Percentiles rank a stretch among this genome's conserved stretches.
Conservation (phyloP, 2,888 invertebrate genomes). For the Cheilosia variabilis region DNA sequence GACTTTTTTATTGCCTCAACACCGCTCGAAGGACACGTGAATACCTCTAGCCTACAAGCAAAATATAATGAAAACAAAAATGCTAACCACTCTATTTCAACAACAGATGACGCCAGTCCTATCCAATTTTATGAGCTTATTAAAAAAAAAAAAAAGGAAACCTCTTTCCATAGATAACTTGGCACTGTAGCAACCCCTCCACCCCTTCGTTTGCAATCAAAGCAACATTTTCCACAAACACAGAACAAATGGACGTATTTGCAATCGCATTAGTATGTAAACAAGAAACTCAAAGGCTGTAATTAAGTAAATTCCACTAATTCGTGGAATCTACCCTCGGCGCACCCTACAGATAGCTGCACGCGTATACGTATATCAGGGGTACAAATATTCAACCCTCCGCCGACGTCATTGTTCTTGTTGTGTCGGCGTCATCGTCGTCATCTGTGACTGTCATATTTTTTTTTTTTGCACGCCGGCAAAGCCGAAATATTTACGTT, state of each 20-base stretch:
- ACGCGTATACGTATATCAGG: neutral
- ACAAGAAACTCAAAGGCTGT: slow-evolving; percentile 69
- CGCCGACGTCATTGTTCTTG: neutral
- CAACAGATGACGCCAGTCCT: slow-evolving; percentile 40
- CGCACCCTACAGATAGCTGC: slow-evolving; percentile 2
- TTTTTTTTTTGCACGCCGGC: slow-evolving; percentile 38
- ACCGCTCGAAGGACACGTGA: neutral
- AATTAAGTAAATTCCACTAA: slow-evolving; percentile 75
- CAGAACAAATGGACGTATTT: slow-evolving; percentile 56
- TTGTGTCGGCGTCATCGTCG: slow-evolving; percentile 27
- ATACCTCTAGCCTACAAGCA: neutral
- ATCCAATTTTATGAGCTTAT: slow-evolving; percentile 51
- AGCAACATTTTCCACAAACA: slow-evolving; percentile 28
- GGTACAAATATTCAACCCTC: slow-evolving; percentile 46
- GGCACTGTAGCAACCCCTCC: slow-evolving; percentile 5
- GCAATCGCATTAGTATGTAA: slow-evolving; percentile 73
- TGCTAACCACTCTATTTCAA: slow-evolving; percentile 1
- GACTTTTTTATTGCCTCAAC: no score
- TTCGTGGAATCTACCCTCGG: slow-evolving; percentile 45
- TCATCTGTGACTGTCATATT: slow-evolving; percentile 73
- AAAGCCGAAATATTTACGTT: slow-evolving; percentile 63
- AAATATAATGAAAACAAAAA: neutral
- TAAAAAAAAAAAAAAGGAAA: slow-evolving; percentile 31
- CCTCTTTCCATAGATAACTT: neutral
- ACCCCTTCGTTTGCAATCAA: slow-evolving; percentile 36